These are phyloP conservation scores for Drosophila koepferae DNA, from an alignment of 2,888 invertebrate species.

Conservation along the genomic window DNA sequence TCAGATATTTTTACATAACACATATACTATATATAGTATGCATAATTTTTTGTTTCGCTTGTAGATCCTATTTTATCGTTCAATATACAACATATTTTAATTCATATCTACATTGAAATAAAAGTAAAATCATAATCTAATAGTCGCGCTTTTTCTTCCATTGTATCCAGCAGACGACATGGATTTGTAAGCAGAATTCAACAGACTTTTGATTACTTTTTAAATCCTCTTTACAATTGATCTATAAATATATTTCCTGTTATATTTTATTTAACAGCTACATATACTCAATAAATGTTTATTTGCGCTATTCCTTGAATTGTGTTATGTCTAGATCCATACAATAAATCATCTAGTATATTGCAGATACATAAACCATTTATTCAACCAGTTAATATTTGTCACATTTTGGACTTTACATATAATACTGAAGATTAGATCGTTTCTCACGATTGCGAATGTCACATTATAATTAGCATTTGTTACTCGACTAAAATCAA, in stretches of 20 bases:
- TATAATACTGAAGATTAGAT: no score
- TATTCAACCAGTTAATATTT: no score
- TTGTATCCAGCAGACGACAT: background rate
- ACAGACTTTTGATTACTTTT: background rate
- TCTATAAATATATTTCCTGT: background rate
- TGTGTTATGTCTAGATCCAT: no score
- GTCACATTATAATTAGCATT: no score
- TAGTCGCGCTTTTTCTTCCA: background rate
- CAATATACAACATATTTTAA: constrained; percentile 31
- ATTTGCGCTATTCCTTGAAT: no score
- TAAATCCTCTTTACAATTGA: background rate
- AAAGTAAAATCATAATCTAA: constrained; percentile 15
- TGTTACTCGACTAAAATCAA: no score
- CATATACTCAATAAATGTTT: background rate
- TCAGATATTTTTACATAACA: constrained; percentile 49
- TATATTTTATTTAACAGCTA: background rate
- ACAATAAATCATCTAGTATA: no score
- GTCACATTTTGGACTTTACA: no score
- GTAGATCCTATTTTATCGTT: constrained; percentile 55
- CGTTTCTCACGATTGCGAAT: no score
- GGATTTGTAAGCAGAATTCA: background rate
- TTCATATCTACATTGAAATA: constrained; percentile 44
- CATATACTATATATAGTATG: constrained; percentile 35
- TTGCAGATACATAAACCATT: no score
- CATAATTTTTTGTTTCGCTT: constrained; percentile 53